A percentile compares a stretch with the other conserved stretches of the same genome.
Evolutionary conservation across 2,888 invertebrate species (phyloP).

Genomic region (Plagodis dolabraria): DNA sequence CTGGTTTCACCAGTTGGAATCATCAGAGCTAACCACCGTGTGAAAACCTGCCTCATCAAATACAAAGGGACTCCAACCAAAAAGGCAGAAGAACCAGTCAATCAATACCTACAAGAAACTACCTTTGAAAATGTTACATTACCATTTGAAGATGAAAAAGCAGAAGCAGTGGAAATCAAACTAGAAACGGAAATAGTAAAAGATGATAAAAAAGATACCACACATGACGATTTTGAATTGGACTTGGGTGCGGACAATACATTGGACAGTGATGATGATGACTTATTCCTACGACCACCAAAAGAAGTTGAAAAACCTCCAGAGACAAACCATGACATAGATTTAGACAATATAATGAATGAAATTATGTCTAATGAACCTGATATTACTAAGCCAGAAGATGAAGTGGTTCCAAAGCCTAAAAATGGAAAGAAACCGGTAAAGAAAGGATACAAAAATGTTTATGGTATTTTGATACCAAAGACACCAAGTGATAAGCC

Average conservation of each 20-base stretch:
- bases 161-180: constrained; percentile 17
- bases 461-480: constrained; percentile 32
- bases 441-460: constrained; percentile 33
- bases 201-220: constrained; percentile 6
- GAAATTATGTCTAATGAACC: constrained; percentile 25
- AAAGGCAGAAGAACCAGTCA: constrained; percentile 14
- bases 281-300: constrained; percentile 9
- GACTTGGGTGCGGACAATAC: constrained; percentile 17
- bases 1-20: constrained; percentile 50
- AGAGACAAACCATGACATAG: constrained; percentile 15
- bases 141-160: constrained; percentile 21
- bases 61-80: constrained; percentile 22
- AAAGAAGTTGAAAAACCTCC: constrained; percentile 12
- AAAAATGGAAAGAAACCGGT: constrained; percentile 31
- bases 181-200: constrained; percentile 6
- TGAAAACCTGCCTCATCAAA: constrained; percentile 47
- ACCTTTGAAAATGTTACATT: constrained; percentile 31
- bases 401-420: constrained; percentile 11
- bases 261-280: constrained; percentile 11
- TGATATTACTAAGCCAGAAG: constrained; percentile 8
- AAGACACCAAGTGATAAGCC: constrained; percentile 21
- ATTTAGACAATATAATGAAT: constrained; percentile 26
- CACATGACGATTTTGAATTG: constrained; percentile 15
- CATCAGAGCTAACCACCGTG: constrained; percentile 42
- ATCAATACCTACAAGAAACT: constrained; percentile 27